These are phyloP conservation scores for Bovichtus diacanthus DNA, from an alignment of 2,797 vertebrate genomes.

Conservation along the genomic window DNA sequence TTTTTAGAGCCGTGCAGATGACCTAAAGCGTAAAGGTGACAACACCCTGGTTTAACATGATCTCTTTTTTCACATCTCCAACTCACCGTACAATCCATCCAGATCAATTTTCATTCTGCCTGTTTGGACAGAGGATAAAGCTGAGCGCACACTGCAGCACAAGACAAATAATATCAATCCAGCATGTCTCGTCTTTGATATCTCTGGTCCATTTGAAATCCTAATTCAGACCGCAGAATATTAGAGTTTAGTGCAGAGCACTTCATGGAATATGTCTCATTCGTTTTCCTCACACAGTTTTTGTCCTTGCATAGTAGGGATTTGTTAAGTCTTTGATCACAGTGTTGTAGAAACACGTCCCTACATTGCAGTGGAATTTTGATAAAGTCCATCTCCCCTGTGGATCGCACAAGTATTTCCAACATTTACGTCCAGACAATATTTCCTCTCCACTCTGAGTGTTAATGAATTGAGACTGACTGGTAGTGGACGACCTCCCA, in stretches of 20 bases:
- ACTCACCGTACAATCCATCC: slow-evolving; percentile 45
- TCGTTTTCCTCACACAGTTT: slow-evolving; percentile 54
- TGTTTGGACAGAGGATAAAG: slow-evolving; percentile 58
- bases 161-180: slow-evolving; percentile 71
- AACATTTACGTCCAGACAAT: slow-evolving; percentile 33
- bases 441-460: slow-evolving; percentile 44
- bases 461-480: slow-evolving; percentile 70
- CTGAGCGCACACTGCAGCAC: slow-evolving; percentile 51
- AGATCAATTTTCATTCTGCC: slow-evolving; percentile 66
- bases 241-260: slow-evolving; percentile 32
- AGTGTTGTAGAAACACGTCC: slow-evolving; percentile 22
- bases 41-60: slow-evolving; percentile 32
- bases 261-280: slow-evolving; percentile 56
- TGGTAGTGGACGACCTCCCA: slow-evolving; percentile 50
- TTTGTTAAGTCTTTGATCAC: slow-evolving; percentile 68
- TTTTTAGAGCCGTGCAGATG: slow-evolving; percentile 9
- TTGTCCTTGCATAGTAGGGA: slow-evolving; percentile 46
- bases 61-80: slow-evolving; percentile 35
- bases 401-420: slow-evolving; percentile 37
- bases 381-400: slow-evolving; percentile 37
- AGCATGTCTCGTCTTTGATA: slow-evolving; percentile 65
- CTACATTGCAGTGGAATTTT: slow-evolving; percentile 37
- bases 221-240: slow-evolving; percentile 57
- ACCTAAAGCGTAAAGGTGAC: slow-evolving; percentile 20
- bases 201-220: slow-evolving; percentile 60